Conservation (phyloP, 2,113 vertebrate genomes). For the Tragelaphus buxtoni region DNA sequence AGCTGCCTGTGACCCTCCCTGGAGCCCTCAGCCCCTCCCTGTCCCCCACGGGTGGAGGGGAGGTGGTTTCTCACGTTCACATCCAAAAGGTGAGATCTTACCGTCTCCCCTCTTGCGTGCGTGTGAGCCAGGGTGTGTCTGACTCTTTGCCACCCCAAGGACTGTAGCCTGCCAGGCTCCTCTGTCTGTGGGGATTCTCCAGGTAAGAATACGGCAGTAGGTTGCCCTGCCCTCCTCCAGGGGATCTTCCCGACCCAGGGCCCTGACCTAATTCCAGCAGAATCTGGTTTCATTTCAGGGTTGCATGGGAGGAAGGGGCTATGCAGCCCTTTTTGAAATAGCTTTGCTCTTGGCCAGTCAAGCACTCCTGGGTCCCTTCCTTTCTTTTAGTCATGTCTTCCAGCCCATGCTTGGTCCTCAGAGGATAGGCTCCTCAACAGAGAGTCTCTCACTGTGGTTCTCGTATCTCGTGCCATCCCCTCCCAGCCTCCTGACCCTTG, state of each 20-base stretch:
- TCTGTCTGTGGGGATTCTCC: not conserved
- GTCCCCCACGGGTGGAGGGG: rapidly evolving
- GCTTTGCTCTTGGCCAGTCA: not conserved
- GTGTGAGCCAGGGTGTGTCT: not conserved
- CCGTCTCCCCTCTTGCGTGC: not conserved
- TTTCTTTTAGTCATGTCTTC: not conserved
- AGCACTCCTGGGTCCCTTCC: not conserved
- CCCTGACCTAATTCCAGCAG: not conserved
- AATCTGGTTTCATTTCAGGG: not conserved
- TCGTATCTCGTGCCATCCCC: not conserved
- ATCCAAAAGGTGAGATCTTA: not conserved
- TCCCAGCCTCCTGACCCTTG: not conserved
- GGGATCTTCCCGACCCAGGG: not conserved
- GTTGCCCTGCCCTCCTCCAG: not conserved
- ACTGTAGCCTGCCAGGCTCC: not conserved
- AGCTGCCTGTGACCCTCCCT: not conserved
- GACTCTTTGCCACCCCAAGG: not conserved
- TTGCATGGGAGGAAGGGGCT: not conserved
- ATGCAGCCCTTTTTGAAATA: not conserved
- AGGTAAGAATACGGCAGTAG: not conserved
- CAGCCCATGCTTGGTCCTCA: not conserved
- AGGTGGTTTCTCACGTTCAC: not conserved
- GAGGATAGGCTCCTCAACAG: not conserved
- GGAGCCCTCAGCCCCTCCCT: rapidly evolving
- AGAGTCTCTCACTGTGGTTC: not conserved